Evolutionary conservation across 1,140 invertebrate species (phyloP).

Genomic region (Lithobius niger): DNA sequence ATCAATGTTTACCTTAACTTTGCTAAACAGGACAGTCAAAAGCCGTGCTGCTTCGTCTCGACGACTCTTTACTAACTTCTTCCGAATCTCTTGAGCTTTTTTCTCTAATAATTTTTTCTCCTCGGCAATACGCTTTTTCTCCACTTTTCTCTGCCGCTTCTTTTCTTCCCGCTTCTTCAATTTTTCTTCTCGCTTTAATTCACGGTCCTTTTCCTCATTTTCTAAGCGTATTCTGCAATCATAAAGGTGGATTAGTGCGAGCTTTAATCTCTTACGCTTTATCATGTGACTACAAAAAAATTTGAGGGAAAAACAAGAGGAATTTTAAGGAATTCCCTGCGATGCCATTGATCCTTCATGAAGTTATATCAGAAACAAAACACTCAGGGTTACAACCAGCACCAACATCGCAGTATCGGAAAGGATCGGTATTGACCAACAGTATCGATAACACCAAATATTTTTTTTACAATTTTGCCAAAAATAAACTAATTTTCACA

Average conservation of each 20-base stretch:
- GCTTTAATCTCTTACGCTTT: too few species aligned
- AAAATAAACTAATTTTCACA: background rate
- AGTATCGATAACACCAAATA: background rate
- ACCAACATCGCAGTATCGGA: background rate
- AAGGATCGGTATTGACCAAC: background rate
- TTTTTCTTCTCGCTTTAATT: constrained; percentile 16
- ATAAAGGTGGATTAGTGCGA: too few species aligned
- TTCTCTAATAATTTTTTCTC: constrained; percentile 7
- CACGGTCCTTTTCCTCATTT: constrained; percentile 32
- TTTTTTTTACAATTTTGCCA: background rate
- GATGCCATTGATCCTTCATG: background rate
- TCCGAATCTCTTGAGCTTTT: background rate
- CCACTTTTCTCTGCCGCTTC: background rate
- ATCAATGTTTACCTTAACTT: constrained; percentile 2
- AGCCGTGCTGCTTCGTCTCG: constrained; percentile 1
- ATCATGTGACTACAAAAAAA: constrained; percentile 1
- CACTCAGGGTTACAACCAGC: background rate
- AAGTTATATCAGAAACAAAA: background rate
- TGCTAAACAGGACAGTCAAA: background rate
- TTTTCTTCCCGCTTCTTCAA: constrained; percentile 9
- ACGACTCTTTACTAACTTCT: background rate
- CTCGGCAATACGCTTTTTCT: background rate
- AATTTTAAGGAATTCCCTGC: background rate
- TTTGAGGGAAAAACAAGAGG: background rate
- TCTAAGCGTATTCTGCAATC: constrained; percentile 18